Evolutionary conservation across 1,140 invertebrate genomes (phyloP), one percentile per base, ranked within the genome.

Genomic region (Parapsyche elsis): DNA sequence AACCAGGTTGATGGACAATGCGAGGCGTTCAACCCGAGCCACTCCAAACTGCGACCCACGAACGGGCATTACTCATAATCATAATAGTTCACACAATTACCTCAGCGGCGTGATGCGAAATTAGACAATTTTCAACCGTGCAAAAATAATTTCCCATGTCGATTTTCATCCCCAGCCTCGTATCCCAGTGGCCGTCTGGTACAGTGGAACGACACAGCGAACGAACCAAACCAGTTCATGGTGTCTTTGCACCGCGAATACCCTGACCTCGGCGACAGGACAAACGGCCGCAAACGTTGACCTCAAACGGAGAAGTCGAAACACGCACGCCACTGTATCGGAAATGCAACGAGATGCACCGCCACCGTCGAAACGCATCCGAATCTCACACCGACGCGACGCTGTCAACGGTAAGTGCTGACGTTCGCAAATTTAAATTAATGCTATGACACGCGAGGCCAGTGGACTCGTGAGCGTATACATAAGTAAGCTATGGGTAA

Each of bases 211-310:
- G 49, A 5, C 49, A 10, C 10, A 2, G 16, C 49, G 16, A 14
- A 2, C 49, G 49, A 16, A 53, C 49, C 49, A 53, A 53, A 53
- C 49, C 10, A 53, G 49, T 53, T 53, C 49, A 53, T 10, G 10
- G 49, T 53, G 49, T 53, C 49, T 53, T 53, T 53, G 49, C 49
- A 53, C 49, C 49, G 49, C 49, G 16, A 53, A 53, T 53, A 53
- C 10, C 49, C 49, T 12, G 49, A 53, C 49, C 49, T 53, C 49
- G 49, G 49, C 49, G 49, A 53, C 49, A 53, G 49, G 49, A 53
- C 16, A 16, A 53, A 14, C 12, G 49, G 12, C 10, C 49, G 10
- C 12, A 53, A 53, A 12, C 49, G 49, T 53, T 53, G 49, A 53
- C 49, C 49, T 53, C 49, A 16, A n/a, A 2, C 10, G 49, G 1